Conservation (phyloP, 2,113 vertebrate genomes). For the Sphyrna mokarran region DNA sequence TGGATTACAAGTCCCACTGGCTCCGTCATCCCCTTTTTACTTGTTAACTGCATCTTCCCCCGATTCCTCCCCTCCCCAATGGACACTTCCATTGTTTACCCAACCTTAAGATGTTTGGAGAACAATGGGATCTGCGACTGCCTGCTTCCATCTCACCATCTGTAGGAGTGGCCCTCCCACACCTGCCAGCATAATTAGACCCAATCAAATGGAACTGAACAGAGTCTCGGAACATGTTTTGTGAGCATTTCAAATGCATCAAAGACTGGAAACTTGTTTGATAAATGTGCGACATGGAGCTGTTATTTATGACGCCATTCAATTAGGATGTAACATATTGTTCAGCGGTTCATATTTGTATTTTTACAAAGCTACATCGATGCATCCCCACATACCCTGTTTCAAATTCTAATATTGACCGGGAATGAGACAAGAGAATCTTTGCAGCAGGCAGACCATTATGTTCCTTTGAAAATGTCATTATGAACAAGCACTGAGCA, state of each 20-base stretch:
- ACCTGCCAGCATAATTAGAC: conserved; percentile 5
- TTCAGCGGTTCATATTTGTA: neutral
- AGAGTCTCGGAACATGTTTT: neutral
- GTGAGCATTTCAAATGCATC: neutral
- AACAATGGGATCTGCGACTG: neutral
- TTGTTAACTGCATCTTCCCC: neutral
- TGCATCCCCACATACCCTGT: neutral
- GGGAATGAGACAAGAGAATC: neutral
- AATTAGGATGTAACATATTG: neutral
- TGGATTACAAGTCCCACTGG: neutral
- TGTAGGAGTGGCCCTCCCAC: neutral
- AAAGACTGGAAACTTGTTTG: neutral
- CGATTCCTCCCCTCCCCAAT: neutral
- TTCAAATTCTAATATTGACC: neutral
- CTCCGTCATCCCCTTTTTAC: neutral
- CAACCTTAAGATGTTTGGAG: neutral
- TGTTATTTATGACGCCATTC: neutral
- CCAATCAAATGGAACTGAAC: neutral
- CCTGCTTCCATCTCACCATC: neutral
- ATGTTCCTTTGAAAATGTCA: neutral
- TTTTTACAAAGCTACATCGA: neutral
- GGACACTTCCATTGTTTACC: neutral
- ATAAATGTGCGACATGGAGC: neutral
- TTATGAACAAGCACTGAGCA: neutral
- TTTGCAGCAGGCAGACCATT: neutral